Conservation (phyloP, 1,140 invertebrate genomes). For the Tyrophagus putrescentiae region DNA sequence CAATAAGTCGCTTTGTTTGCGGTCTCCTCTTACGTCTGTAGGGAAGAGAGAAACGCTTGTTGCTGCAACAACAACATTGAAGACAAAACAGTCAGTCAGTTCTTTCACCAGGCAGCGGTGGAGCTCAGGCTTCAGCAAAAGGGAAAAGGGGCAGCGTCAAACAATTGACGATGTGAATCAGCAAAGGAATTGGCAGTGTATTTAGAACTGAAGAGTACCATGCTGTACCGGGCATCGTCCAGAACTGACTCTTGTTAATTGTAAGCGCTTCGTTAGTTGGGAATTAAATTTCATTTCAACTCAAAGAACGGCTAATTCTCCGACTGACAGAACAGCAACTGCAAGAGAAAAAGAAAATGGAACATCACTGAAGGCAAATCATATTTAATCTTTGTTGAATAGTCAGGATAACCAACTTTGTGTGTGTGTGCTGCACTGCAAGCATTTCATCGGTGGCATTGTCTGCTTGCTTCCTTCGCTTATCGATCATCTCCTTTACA, state of each 20-base stretch:
- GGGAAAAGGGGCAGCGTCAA: no score
- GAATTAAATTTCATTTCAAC: constrained; percentile 9
- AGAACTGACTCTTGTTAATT: not conserved
- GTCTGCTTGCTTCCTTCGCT: not conserved
- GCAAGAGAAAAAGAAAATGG: no score
- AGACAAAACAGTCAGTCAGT: no score
- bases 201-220: no score
- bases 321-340: no score
- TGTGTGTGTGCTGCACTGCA: not conserved
- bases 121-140: no score
- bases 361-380: constrained; percentile 2
- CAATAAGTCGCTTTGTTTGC: constrained; percentile 3
- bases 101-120: no score
- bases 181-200: no score
- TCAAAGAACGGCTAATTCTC: no score
- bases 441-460: not conserved
- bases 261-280: constrained; percentile 13
- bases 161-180: no score
- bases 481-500: constrained; percentile 3
- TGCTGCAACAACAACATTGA: no score
- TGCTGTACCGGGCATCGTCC: not conserved
- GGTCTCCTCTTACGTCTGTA: not conserved
- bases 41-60: no score
- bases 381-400: constrained; percentile 8
- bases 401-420: not conserved